phyloP scores from a whole-genome alignment of 2,888 invertebrate genomes.

The Chymomyza fuscimana region DNA sequence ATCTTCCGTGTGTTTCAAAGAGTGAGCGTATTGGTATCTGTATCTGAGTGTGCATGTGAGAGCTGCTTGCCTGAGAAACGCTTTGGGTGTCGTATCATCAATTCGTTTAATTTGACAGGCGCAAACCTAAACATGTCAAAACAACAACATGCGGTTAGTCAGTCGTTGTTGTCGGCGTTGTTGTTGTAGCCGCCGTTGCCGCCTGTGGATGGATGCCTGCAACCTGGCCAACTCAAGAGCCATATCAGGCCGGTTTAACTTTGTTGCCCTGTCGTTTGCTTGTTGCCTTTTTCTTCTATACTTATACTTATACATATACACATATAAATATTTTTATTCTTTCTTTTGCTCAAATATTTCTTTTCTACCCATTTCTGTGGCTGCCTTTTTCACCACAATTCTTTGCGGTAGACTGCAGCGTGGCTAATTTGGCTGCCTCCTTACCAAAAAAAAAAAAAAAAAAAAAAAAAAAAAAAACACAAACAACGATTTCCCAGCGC shows the following conservation, averaged over 20 bases:
- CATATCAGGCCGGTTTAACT: constrained; percentile 46
- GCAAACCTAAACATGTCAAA: constrained; percentile 81
- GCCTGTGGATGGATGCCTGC: constrained; percentile 21
- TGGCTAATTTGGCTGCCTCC: constrained; percentile 59
- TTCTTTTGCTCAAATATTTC: constrained; percentile 23
- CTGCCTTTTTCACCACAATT: constrained; percentile 14
- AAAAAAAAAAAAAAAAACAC: too few species aligned
- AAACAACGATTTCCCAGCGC: constrained; percentile 33
- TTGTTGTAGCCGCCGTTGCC: constrained; percentile 22
- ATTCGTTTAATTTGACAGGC: constrained; percentile 81
- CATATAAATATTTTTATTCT: constrained; percentile 11
- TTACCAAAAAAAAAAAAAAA: constrained; percentile 21
- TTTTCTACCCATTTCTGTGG: neutral
- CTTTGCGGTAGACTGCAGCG: constrained; percentile 47
- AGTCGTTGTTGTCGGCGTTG: constrained; percentile 36
- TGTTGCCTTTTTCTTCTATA: constrained; percentile 24
- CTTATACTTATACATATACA: neutral
- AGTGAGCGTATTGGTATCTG: constrained; percentile 8
- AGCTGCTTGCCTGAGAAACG: constrained; percentile 77
- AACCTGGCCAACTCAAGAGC: neutral
- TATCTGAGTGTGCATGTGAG: neutral
- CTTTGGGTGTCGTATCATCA: constrained; percentile 81
- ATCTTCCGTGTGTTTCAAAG: constrained; percentile 57
- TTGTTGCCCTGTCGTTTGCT: constrained; percentile 33
- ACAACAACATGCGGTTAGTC: constrained; percentile 77